phyloP scores from a whole-genome alignment of 64 coral and sea anemone species.

The Pachyseris speciosa region DNA sequence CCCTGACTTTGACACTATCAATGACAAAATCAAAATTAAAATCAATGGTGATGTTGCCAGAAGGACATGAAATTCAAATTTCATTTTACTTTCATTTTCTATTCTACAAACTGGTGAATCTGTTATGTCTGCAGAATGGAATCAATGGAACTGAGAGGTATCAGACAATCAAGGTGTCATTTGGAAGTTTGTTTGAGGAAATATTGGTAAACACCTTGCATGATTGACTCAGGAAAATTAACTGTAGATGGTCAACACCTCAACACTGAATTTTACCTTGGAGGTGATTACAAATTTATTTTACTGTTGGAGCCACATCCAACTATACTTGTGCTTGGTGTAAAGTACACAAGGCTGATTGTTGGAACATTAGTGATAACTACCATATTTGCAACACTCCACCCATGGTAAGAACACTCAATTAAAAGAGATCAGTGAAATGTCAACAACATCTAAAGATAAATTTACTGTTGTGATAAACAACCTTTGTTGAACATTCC shows the following conservation, averaged over 20 bases:
- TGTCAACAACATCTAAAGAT: not conserved
- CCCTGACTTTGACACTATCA: not conserved
- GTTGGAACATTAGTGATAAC: slow-evolving; percentile 17
- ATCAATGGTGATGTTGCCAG: slow-evolving; percentile 30
- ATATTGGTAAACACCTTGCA: not conserved
- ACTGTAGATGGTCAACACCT: not conserved
- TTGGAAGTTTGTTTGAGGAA: not conserved
- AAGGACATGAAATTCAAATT: slow-evolving; percentile 18
- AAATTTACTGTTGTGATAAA: slow-evolving; percentile 33
- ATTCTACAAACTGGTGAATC: slow-evolving; percentile 10
- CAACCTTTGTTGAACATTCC: slow-evolving; percentile 13
- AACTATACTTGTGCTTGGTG: slow-evolving; percentile 46
- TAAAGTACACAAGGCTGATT: slow-evolving; percentile 20
- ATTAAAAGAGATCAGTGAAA: not conserved
- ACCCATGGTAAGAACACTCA: not conserved
- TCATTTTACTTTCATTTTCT: slow-evolving; percentile 41
- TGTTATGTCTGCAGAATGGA: slow-evolving; percentile 39
- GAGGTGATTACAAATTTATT: not conserved
- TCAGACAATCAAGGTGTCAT: not conserved
- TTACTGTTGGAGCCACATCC: slow-evolving; percentile 15
- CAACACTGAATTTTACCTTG: not conserved
- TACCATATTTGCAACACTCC: not conserved
- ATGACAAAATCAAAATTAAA: slow-evolving; percentile 19
- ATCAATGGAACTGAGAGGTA: slow-evolving; percentile 1
- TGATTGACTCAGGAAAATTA: not conserved